Evolutionary conservation across 2,113 vertebrate genomes (phyloP).

Genomic region (Antennarius striatus): DNA sequence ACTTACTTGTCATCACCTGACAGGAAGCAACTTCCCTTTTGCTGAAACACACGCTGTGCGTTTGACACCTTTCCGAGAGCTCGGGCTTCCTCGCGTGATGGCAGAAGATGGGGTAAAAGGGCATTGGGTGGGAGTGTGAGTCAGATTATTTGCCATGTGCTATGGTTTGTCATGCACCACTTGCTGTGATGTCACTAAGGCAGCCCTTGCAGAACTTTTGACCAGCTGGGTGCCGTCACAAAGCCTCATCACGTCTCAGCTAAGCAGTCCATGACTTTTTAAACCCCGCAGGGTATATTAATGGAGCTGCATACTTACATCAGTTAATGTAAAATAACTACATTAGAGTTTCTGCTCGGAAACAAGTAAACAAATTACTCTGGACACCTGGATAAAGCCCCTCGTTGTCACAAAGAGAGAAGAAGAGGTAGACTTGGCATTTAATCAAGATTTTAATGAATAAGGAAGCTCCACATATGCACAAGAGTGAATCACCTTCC

Average conservation of each 20-base stretch:
- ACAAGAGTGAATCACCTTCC: slow-evolving; percentile 17
- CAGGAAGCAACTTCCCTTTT: slow-evolving; percentile 61
- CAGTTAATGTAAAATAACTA: slow-evolving; percentile 17
- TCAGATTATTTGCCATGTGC: slow-evolving; percentile 65
- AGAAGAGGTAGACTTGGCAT: slow-evolving; percentile 28
- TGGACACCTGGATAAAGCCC: slow-evolving; percentile 12
- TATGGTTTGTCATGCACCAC: slow-evolving; percentile 65
- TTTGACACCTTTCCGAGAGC: slow-evolving; percentile 47
- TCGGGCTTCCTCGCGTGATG: slow-evolving; percentile 22
- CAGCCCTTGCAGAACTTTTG: slow-evolving; percentile 52
- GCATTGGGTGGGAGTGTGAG: slow-evolving; percentile 32
- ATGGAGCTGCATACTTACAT: slow-evolving; percentile 25
- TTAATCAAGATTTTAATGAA: slow-evolving; percentile 56
- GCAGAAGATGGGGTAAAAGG: slow-evolving; percentile 38
- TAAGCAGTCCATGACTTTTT: slow-evolving; percentile 41
- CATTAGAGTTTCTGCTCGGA: slow-evolving; percentile 51
- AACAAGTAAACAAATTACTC: slow-evolving; percentile 59
- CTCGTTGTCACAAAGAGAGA: slow-evolving; percentile 12
- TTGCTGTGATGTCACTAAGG: slow-evolving; percentile 64
- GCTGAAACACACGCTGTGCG: slow-evolving; percentile 24
- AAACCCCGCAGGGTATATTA: slow-evolving; percentile 42
- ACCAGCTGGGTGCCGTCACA: slow-evolving; percentile 70
- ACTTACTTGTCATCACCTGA: slow-evolving; percentile 74
- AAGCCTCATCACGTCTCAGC: slow-evolving; percentile 52
- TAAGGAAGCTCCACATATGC: slow-evolving; percentile 23